These are phyloP conservation scores for Metaphire vulgaris DNA, from an alignment of 1,140 invertebrate genomes.

Conservation along the genomic window DNA sequence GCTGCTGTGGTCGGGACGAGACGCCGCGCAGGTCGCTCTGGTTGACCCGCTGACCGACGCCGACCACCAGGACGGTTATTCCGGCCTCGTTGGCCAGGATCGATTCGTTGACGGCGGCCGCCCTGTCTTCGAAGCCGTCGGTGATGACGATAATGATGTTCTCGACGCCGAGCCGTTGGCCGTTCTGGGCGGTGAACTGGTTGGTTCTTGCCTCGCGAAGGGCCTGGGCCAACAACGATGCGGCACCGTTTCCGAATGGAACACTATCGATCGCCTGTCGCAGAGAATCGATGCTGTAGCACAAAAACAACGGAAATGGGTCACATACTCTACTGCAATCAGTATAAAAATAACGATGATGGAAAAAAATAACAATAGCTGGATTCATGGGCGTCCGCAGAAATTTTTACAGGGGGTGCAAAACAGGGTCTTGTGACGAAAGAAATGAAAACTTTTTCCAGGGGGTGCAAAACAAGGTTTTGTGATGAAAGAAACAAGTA, in stretches of 20 bases:
- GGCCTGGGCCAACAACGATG: neutral
- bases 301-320: neutral
- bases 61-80: neutral
- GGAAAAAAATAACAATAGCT: too few relatives aligned
- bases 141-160: conserved; percentile 21
- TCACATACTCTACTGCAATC: too few relatives aligned
- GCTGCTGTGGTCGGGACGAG: neutral
- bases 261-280: neutral
- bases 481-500: too few relatives aligned
- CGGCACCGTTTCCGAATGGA: neutral
- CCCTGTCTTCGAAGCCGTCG: conserved; percentile 6
- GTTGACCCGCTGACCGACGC: neutral
- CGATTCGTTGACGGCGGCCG: neutral
- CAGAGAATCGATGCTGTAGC: neutral
- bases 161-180: conserved; percentile 9
- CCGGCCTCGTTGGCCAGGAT: conserved; percentile 8
- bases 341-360: too few relatives aligned
- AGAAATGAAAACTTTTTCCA: too few relatives aligned
- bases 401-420: too few relatives aligned
- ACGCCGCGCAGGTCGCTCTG: neutral
- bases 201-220: conserved; percentile 14
- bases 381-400: too few relatives aligned
- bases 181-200: conserved; percentile 15
- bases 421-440: too few relatives aligned
- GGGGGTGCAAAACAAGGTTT: too few relatives aligned